Evolutionary conservation across 2,113 vertebrate species (phyloP).

Genomic region (Gallinago media): DNA sequence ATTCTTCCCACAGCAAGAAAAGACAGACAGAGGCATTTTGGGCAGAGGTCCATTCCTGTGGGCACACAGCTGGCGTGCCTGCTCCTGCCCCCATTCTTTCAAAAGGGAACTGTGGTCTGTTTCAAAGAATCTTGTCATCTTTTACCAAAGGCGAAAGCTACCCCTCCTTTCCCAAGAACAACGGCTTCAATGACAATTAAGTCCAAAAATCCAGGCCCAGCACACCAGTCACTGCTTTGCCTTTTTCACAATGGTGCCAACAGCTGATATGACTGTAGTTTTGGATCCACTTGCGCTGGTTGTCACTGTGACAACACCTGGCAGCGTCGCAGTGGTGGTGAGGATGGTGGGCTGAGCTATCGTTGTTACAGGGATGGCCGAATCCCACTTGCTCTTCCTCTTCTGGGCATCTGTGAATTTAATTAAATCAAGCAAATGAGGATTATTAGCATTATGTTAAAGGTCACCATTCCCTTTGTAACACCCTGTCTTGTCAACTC

Average conservation of each 20-base stretch:
- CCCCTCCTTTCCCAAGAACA: background rate
- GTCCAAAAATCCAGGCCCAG: constrained; percentile 45
- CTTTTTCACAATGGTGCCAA: constrained; percentile 97
- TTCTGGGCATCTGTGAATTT: constrained; percentile 90
- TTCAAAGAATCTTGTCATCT: constrained; percentile 42
- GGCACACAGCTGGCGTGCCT: constrained; percentile 27
- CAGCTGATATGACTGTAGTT: constrained; percentile 97
- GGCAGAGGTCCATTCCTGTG: constrained; percentile 27
- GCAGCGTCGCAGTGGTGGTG: constrained; percentile 92
- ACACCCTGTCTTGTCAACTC: background rate
- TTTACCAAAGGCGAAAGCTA: constrained; percentile 25
- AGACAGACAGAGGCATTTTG: constrained; percentile 21
- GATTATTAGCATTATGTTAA: constrained; percentile 9
- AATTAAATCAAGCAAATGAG: background rate
- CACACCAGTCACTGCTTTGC: constrained; percentile 90
- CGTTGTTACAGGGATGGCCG: constrained; percentile 91
- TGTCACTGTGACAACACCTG: constrained; percentile 94
- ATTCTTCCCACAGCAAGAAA: background rate
- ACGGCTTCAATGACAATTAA: background rate
- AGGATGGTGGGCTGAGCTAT: constrained; percentile 93
- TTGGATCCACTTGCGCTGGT: constrained; percentile 97
- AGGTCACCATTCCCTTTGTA: background rate
- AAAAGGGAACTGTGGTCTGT: constrained; percentile 3
- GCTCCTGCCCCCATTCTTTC: constrained; percentile 14
- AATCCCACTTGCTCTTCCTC: constrained; percentile 99